phyloP scores from a whole-genome alignment of 2,113 vertebrate species.

The Tachycineta bicolor region DNA sequence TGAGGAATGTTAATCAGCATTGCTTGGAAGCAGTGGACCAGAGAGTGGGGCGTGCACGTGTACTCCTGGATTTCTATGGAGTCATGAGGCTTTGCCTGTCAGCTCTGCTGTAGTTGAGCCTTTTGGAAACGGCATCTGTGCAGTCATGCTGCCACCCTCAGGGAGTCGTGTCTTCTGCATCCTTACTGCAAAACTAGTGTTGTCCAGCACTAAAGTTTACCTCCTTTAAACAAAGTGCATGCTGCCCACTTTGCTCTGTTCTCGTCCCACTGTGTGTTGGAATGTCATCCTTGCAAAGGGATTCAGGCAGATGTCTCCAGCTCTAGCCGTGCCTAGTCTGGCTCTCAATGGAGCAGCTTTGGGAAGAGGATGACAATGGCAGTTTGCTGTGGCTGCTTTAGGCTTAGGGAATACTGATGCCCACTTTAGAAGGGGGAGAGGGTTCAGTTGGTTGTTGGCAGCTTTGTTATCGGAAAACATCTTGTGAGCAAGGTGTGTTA shows the following conservation, averaged over 20 bases:
- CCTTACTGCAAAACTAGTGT: not conserved
- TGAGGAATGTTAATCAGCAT: not conserved
- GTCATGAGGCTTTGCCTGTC: not conserved
- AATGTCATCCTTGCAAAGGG: not conserved
- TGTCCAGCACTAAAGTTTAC: not conserved
- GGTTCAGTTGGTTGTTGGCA: not conserved
- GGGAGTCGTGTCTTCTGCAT: not conserved
- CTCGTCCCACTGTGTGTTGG: not conserved
- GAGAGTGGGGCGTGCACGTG: rapidly evolving
- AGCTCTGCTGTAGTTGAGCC: not conserved
- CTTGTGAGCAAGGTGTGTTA: not conserved
- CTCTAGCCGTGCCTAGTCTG: not conserved
- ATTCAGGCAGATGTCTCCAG: rapidly evolving
- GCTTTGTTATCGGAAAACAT: not conserved
- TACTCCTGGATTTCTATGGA: not conserved
- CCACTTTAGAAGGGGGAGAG: not conserved
- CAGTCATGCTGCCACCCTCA: not conserved
- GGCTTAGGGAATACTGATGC: not conserved
- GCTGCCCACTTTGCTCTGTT: not conserved
- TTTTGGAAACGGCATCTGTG: not conserved
- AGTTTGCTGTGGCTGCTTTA: not conserved
- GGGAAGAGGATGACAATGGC: not conserved
- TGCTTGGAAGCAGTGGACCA: not conserved
- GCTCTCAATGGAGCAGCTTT: not conserved
- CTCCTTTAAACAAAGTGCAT: not conserved